phyloP scores from a whole-genome alignment of 2,797 vertebrate genomes.

The Paguma larvata region DNA sequence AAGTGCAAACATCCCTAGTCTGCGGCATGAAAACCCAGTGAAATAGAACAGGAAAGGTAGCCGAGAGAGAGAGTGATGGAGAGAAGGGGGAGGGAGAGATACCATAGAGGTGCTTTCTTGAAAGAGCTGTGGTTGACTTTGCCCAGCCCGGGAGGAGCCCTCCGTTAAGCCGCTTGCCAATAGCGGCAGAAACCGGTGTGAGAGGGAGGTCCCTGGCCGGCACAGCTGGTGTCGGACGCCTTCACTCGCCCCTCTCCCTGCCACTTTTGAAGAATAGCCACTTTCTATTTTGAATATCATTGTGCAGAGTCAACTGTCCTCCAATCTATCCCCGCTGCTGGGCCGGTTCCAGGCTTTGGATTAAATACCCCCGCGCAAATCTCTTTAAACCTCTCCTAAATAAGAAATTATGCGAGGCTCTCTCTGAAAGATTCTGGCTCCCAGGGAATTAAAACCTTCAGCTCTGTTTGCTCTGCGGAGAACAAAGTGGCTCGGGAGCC shows the following conservation, averaged over 20 bases:
- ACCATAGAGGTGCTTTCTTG: constrained; percentile 61
- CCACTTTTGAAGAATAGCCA: constrained; percentile 79
- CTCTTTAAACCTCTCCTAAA: constrained; percentile 87
- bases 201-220: neutral
- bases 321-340: constrained; percentile 87
- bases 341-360: constrained; percentile 87
- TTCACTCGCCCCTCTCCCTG: constrained; percentile 77
- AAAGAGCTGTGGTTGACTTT: constrained; percentile 1
- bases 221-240: constrained; percentile 74
- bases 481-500: constrained; percentile 84
- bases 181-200: neutral
- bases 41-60: constrained; percentile 59
- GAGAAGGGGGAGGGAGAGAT: neutral
- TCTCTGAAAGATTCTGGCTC: constrained; percentile 85
- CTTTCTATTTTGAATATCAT: constrained; percentile 86
- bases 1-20: constrained; percentile 37
- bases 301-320: constrained; percentile 89
- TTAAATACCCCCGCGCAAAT: constrained; percentile 88
- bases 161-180: constrained; percentile 2
- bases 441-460: constrained; percentile 87
- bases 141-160: neutral
- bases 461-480: constrained; percentile 87
- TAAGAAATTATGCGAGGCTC: constrained; percentile 88
- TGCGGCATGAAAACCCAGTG: constrained; percentile 39
- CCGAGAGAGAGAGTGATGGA: neutral